A percentile compares a stretch with the other conserved stretches of the same genome.
phyloP scores from a whole-genome alignment of 1,140 invertebrate species.

The Danaus melanippus region DNA sequence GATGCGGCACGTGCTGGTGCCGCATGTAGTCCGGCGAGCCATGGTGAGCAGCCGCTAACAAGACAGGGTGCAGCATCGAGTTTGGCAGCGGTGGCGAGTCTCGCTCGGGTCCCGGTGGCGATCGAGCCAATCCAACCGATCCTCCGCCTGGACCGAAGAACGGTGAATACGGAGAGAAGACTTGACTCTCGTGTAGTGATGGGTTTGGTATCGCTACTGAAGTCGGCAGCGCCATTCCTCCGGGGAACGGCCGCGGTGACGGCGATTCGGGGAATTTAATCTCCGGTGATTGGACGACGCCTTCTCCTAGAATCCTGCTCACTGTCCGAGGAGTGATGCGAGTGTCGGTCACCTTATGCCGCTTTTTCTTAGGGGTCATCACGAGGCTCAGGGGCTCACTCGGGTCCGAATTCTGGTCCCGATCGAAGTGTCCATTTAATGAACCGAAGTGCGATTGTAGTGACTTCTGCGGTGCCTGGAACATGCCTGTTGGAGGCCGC shows the following conservation, averaged over 20 bases:
- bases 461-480: conserved; percentile 83
- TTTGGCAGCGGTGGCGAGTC: conserved; percentile 86
- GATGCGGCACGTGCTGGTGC: conserved; percentile 63
- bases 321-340: conserved; percentile 93
- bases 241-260: conserved; percentile 82
- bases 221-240: conserved; percentile 90
- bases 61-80: conserved; percentile 84
- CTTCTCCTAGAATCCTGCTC: conserved; percentile 86
- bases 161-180: conserved; percentile 91
- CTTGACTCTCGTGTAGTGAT: conserved; percentile 93
- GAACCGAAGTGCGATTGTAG: conserved; percentile 77
- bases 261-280: conserved; percentile 75
- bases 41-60: conserved; percentile 84
- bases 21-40: conserved; percentile 81
- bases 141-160: conserved; percentile 80
- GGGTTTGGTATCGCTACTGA: conserved; percentile 97
- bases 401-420: conserved; percentile 85
- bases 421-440: conserved; percentile 79
- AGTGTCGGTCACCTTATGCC: conserved; percentile 97
- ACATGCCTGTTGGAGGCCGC: conserved; percentile 81
- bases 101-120: conserved; percentile 77
- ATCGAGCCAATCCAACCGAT: conserved; percentile 72
- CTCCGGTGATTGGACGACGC: conserved; percentile 77
- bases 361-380: conserved; percentile 94
- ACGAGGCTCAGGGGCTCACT: conserved; percentile 95